Percentiles rank a stretch among this genome's conserved stretches.
phyloP scores from a whole-genome alignment of 2,888 invertebrate species.

The Agelastica alni region DNA sequence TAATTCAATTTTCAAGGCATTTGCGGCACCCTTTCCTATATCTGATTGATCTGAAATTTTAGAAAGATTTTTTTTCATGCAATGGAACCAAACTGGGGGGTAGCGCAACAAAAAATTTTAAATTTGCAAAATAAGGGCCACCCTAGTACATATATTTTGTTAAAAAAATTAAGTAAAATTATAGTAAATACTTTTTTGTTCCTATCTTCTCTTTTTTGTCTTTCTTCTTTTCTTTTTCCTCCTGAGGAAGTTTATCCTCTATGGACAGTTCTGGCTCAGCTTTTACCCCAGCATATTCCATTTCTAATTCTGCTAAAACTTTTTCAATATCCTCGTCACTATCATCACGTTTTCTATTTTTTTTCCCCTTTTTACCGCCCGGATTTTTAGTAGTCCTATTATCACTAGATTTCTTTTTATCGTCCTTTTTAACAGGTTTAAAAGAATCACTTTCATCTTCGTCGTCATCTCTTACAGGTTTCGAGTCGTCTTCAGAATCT shows the following conservation, averaged over 20 bases:
- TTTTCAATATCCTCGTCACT: constrained; percentile 84
- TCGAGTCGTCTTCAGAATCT: constrained; percentile 55
- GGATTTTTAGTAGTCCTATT: constrained; percentile 51
- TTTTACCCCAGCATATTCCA: constrained; percentile 69
- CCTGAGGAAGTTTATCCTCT: constrained; percentile 45
- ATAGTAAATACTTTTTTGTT: too few relatives aligned
- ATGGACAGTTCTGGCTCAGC: constrained; percentile 26
- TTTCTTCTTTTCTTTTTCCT: constrained; percentile 49
- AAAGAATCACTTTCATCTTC: constrained; percentile 54
- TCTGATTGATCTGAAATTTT: too few relatives aligned
- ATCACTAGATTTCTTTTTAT: constrained; percentile 55
- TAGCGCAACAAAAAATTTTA: too few relatives aligned
- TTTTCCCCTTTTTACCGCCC: constrained; percentile 72
- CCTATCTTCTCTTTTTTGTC: too few relatives aligned
- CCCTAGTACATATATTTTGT: too few relatives aligned
- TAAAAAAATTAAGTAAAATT: too few relatives aligned
- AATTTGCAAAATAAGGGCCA: too few relatives aligned
- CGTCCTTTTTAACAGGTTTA: constrained; percentile 52
- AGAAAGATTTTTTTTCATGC: too few relatives aligned
- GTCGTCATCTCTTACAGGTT: constrained; percentile 47
- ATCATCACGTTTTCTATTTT: constrained; percentile 75
- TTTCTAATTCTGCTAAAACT: constrained; percentile 79
- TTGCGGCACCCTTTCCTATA: too few relatives aligned
- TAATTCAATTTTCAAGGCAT: too few relatives aligned
- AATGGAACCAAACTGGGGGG: too few relatives aligned